Conservation (phyloP, 2,888 invertebrate genomes). For the Cremastobaeus sp. region DNA sequence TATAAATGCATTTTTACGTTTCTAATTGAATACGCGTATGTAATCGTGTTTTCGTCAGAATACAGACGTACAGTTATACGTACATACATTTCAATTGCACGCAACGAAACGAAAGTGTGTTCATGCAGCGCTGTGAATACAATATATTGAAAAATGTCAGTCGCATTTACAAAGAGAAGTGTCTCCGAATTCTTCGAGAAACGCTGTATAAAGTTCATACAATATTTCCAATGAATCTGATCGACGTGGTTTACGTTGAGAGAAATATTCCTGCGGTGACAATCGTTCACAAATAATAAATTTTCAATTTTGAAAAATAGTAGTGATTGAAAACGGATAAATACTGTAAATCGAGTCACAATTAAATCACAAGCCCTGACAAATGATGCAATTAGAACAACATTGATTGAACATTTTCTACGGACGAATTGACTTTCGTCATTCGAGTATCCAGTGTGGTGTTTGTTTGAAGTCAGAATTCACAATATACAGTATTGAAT, state of each 20-base stretch:
- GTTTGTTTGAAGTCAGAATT: neutral
- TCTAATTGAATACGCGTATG: too few species aligned
- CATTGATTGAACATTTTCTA: neutral
- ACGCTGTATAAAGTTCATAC: slow-evolving; percentile 44
- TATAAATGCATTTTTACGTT: neutral
- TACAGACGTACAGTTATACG: slow-evolving; percentile 19
- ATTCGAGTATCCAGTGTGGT: neutral
- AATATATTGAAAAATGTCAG: slow-evolving; percentile 49
- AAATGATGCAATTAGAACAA: too few species aligned
- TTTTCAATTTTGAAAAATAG: too few species aligned
- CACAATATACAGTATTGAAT: neutral
- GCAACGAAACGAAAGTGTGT: slow-evolving; percentile 18
- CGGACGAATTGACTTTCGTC: slow-evolving; percentile 1
- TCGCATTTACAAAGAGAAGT: slow-evolving; percentile 44
- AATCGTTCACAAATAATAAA: too few species aligned
- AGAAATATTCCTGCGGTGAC: slow-evolving; percentile 14
- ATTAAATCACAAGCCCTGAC: too few species aligned
- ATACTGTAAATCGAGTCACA: too few species aligned
- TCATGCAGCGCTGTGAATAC: slow-evolving; percentile 28
- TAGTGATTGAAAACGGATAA: too few species aligned
- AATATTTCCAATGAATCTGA: slow-evolving; percentile 16
- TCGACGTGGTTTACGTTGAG: slow-evolving; percentile 15
- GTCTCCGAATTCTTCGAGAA: slow-evolving; percentile 23
- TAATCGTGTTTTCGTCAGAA: neutral
- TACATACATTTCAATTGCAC: slow-evolving; percentile 14